These are phyloP conservation scores for Barbus barbus DNA, from an alignment of 2,113 vertebrate species.

Conservation along the genomic window DNA sequence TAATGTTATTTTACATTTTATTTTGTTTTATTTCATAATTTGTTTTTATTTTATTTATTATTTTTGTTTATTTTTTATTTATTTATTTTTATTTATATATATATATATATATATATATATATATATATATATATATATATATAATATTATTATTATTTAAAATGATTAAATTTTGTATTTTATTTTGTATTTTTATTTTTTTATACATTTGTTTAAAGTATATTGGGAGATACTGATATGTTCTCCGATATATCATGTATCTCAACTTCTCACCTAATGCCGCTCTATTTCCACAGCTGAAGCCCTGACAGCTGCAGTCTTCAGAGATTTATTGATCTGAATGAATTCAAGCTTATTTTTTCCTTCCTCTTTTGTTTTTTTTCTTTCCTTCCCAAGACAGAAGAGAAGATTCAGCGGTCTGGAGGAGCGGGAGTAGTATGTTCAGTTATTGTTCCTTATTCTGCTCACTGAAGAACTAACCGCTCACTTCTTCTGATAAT, in stretches of 20 bases:
- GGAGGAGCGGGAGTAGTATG: slow-evolving; percentile 94
- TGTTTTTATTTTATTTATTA: too few species aligned
- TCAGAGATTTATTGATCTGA: background rate
- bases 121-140: too few species aligned
- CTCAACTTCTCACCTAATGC: background rate
- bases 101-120: too few species aligned
- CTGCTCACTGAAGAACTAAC: slow-evolving; percentile 64
- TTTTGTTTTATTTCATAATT: too few species aligned
- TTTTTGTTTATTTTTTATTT: too few species aligned
- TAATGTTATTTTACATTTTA: too few species aligned
- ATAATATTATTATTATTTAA: too few species aligned
- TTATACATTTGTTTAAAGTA: too few species aligned
- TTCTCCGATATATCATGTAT: background rate
- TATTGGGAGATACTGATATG: background rate
- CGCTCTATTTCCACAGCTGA: background rate
- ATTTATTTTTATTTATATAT: too few species aligned
- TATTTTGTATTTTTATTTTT: too few species aligned
- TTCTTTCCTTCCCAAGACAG: slow-evolving; percentile 62
- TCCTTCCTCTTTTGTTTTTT: background rate
- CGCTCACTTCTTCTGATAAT: slow-evolving; percentile 59
- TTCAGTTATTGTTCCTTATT: slow-evolving; percentile 54
- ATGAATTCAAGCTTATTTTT: slow-evolving; percentile 11
- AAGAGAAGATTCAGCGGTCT: slow-evolving; percentile 65
- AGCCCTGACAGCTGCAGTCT: background rate
- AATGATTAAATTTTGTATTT: too few species aligned